Base-by-base conservation (phyloP, 2,113 vertebrate species). In the Mixornis gularis region DNA sequence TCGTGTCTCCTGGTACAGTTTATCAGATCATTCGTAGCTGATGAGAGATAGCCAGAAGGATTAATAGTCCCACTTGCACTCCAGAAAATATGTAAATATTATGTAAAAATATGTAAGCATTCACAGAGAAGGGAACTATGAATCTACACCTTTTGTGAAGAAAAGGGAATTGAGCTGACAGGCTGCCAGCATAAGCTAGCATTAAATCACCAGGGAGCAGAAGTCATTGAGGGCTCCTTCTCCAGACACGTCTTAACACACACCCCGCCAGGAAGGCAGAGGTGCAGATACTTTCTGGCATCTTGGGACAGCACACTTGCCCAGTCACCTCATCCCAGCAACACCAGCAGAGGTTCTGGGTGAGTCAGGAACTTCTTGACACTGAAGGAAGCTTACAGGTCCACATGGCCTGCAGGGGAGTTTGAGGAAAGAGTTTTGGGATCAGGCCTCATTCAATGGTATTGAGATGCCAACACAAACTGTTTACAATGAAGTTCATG, bases 181-280 rank as follows among this genome's bases (percentile, higher is more conserved):
- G 38, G 14, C 60, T 46, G 46, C 12, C 13, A 3, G 58, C 68
- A 44, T 27, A 69, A 58, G 7, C 27, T 13, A 65, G 41, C 34
- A 48, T 44, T n/a, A 36, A 40, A 71, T 44, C 24, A 76, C 14
- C 30, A 30, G 19, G 2, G 4, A 71, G 24, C 34, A 76, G 40
- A 36, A 40, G 43, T 40, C 1, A 1, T 5, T 18, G 74, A 64
- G 55, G 66, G 24, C 16, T 82, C 32, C 59, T 93, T 64, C 90
- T 90, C n/a, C 38, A 76, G 38, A 9, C 3, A 22, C 0, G 1
- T 10, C 27, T 19, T 8, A 88, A 49, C 25, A 72, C 1, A 1
- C 14, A 26, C 7, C 26, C 55, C 3, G 4, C 12, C 40, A 51
- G 29, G 26, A 64, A 70, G 53, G 38, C n/a, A 89, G 49, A 72